These are phyloP conservation scores for Epirrhoe alternata DNA, from an alignment of 2,888 invertebrate genomes.

Conservation along the genomic window DNA sequence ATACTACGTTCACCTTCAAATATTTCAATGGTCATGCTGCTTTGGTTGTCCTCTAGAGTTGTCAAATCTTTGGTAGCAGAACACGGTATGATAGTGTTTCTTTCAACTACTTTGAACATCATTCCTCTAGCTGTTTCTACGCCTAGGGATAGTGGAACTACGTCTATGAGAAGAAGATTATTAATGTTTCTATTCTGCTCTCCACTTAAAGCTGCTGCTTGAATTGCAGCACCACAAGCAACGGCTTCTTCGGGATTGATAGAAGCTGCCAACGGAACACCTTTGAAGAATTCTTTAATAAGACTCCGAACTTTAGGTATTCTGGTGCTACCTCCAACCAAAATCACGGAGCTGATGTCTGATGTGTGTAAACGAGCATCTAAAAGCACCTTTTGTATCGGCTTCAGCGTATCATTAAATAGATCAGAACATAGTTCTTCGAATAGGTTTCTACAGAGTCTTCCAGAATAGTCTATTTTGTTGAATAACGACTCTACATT, in stretches of 20 bases:
- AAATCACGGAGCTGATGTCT: constrained; percentile 61
- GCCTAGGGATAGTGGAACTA: constrained; percentile 69
- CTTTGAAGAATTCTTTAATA: constrained; percentile 61
- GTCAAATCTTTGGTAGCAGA: constrained; percentile 65
- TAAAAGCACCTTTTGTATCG: constrained; percentile 56
- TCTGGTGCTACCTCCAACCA: constrained; percentile 71
- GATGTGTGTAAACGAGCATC: constrained; percentile 60
- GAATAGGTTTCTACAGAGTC: constrained; percentile 60
- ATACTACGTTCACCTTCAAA: constrained; percentile 71
- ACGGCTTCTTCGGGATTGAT: constrained; percentile 73
- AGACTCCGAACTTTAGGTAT: constrained; percentile 67
- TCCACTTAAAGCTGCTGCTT: constrained; percentile 65
- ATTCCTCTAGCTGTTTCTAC: constrained; percentile 69
- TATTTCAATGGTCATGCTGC: constrained; percentile 68
- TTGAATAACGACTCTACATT: constrained; percentile 60
- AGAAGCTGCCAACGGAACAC: constrained; percentile 53
- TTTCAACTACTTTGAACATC: constrained; percentile 69
- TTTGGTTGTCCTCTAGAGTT: constrained; percentile 69
- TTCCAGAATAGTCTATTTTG: constrained; percentile 62
- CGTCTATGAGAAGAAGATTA: constrained; percentile 62
- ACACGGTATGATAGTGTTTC: constrained; percentile 70
- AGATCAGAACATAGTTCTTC: constrained; percentile 73
- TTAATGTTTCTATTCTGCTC: constrained; percentile 54
- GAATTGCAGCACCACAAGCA: constrained; percentile 71
- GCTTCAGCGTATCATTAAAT: constrained; percentile 61